Conservation (phyloP, 2,888 invertebrate species). For the Agriopis leucophaearia region DNA sequence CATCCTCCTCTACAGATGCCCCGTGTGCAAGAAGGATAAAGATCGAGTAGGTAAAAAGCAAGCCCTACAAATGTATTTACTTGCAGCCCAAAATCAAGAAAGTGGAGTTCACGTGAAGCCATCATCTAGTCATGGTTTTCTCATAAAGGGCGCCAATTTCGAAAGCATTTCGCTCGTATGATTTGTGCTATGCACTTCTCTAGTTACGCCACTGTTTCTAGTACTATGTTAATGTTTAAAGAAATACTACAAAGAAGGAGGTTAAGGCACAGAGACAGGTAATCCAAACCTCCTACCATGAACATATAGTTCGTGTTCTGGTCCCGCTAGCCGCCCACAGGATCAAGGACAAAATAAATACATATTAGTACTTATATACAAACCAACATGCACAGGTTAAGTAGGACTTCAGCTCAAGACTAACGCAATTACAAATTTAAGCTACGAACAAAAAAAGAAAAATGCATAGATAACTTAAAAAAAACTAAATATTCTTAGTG, state of each 20-base stretch:
- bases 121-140: too few species aligned
- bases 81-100: too few species aligned
- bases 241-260: conserved; percentile 55
- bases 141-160: too few species aligned
- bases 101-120: too few species aligned
- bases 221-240: conserved; percentile 29
- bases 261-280: conserved; percentile 60
- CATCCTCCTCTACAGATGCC: too few species aligned
- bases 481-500: not conserved
- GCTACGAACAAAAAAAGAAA: not conserved
- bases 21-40: too few species aligned
- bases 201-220: conserved; percentile 18
- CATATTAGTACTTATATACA: conserved; percentile 67
- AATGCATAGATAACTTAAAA: not conserved
- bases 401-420: conserved; percentile 16
- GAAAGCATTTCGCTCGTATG: too few species aligned
- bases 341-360: conserved; percentile 80
- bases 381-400: conserved; percentile 35
- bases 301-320: conserved; percentile 79
- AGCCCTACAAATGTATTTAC: too few species aligned
- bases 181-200: not conserved
- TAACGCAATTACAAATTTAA: not conserved
- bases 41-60: too few species aligned
- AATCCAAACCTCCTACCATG: conserved; percentile 84
- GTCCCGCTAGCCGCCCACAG: conserved; percentile 81